These are phyloP conservation scores for Dolichoris vasculosae DNA, from an alignment of 1,140 invertebrate genomes.

Conservation along the genomic window DNA sequence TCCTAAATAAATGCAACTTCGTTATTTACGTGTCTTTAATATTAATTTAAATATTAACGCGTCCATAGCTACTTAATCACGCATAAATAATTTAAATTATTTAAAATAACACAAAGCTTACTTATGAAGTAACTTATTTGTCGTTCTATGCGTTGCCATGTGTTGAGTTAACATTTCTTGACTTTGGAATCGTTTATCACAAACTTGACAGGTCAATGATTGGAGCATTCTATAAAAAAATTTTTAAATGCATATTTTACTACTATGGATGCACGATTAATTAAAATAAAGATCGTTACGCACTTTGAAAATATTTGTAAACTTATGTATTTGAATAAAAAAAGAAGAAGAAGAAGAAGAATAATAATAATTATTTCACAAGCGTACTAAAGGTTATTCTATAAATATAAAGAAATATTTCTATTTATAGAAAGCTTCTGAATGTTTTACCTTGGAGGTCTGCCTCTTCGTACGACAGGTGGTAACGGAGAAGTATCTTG, in stretches of 20 bases:
- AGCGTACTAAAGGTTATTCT: too few species aligned
- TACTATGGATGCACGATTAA: too few species aligned
- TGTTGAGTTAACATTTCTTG: slow-evolving; percentile 74
- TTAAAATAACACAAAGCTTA: slow-evolving; percentile 56
- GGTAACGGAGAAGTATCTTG: slow-evolving; percentile 69
- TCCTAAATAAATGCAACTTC: too few species aligned
- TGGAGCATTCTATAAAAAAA: slow-evolving; percentile 43
- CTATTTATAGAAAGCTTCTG: background rate
- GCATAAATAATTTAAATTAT: background rate
- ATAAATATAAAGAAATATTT: too few species aligned
- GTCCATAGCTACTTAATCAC: too few species aligned
- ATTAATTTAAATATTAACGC: too few species aligned
- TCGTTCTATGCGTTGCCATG: slow-evolving; percentile 71
- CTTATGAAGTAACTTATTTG: slow-evolving; percentile 74
- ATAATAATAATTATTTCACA: too few species aligned
- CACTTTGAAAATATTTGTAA: too few species aligned
- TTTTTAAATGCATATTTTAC: background rate
- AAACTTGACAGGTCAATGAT: slow-evolving; percentile 73
- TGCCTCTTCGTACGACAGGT: slow-evolving; percentile 65
- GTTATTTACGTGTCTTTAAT: too few species aligned
- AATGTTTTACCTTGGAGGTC: slow-evolving; percentile 66
- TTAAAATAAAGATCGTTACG: too few species aligned
- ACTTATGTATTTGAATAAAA: background rate
- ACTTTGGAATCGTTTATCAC: slow-evolving; percentile 75
- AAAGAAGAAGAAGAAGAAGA: background rate